Percentiles rank a stretch among this genome's conserved stretches.
These are phyloP conservation scores for Acomys russatus DNA, from an alignment of 2,797 vertebrate species.

Conservation along the genomic window DNA sequence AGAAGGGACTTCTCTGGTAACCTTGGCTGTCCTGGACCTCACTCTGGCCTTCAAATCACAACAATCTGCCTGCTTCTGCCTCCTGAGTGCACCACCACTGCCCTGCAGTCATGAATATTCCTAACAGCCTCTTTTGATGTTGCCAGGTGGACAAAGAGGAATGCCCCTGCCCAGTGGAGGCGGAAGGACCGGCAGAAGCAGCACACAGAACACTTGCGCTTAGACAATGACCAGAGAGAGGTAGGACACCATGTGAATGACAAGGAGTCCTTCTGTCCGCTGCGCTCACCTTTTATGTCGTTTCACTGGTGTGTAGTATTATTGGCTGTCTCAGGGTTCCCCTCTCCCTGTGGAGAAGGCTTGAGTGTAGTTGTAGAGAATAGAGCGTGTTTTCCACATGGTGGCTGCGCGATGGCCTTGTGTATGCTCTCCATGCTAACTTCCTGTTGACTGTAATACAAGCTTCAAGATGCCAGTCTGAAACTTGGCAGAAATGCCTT, in stretches of 20 bases:
- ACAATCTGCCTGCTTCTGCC: too few relatives aligned
- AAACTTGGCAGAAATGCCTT: constrained; percentile 48
- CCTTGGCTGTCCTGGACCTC: too few relatives aligned
- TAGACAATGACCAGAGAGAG: constrained; percentile 99
- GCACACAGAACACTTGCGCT: constrained; percentile 97
- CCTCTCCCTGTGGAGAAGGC: constrained; percentile 3
- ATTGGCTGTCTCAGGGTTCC: constrained; percentile 15
- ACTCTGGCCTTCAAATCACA: too few relatives aligned
- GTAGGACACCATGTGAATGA: constrained; percentile 87
- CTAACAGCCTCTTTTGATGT: constrained; percentile 70
- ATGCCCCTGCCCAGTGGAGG: constrained; percentile 99
- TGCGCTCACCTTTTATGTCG: neutral
- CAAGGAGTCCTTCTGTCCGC: constrained; percentile 11
- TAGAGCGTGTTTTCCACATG: neutral
- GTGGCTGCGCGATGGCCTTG: neutral
- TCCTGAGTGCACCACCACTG: too few relatives aligned
- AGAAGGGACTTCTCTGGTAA: too few relatives aligned
- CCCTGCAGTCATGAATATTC: neutral
- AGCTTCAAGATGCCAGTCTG: constrained; percentile 20
- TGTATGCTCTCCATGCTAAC: neutral
- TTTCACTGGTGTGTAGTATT: neutral
- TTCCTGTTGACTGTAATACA: neutral
- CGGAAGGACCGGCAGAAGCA: constrained; percentile 97
- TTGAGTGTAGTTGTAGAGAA: constrained; percentile 19
- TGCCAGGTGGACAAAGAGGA: constrained; percentile 97